phyloP scores from a whole-genome alignment of 30 jellyfish, hydroid and myxozoan species.

The Hydractinia symbiolongicarpus region DNA sequence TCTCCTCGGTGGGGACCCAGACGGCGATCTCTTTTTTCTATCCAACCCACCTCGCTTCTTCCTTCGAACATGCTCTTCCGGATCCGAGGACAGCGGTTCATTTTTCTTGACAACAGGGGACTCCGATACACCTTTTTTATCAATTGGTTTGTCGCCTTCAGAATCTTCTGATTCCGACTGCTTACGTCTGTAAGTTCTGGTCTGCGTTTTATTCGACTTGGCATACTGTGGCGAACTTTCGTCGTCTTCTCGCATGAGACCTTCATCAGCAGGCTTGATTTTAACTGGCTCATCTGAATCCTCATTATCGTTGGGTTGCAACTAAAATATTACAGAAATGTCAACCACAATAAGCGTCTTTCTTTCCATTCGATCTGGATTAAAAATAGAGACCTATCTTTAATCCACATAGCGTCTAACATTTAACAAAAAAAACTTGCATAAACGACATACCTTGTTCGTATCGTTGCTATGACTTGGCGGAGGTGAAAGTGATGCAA shows the following conservation, averaged over 20 bases:
- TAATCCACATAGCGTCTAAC: no score
- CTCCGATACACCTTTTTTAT: constrained; percentile 49
- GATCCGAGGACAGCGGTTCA: constrained; percentile 12
- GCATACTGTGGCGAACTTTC: constrained; percentile 8
- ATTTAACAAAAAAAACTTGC: no score
- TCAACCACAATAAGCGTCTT: no score
- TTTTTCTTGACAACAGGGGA: no score
- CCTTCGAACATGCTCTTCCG: constrained; percentile 30
- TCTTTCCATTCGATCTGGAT: no score
- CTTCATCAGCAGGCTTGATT: constrained; percentile 32
- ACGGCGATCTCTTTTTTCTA: constrained; percentile 4
- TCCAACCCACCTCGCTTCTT: background rate
- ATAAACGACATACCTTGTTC: background rate
- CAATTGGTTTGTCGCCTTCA: constrained; percentile 2
- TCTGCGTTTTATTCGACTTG: constrained; percentile 12
- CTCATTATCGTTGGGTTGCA: background rate
- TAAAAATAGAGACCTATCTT: no score
- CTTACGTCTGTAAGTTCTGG: constrained; percentile 1
- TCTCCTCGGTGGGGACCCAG: constrained; percentile 19
- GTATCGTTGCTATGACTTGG: background rate
- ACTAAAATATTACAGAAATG: no score
- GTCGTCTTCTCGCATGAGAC: constrained; percentile 19
- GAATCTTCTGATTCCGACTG: constrained; percentile 6
- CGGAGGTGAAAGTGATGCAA: background rate
- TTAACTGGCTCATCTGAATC: constrained; percentile 13